Base-by-base conservation (phyloP, 2,888 invertebrate genomes). In the Epsilonema sp. region DNA sequence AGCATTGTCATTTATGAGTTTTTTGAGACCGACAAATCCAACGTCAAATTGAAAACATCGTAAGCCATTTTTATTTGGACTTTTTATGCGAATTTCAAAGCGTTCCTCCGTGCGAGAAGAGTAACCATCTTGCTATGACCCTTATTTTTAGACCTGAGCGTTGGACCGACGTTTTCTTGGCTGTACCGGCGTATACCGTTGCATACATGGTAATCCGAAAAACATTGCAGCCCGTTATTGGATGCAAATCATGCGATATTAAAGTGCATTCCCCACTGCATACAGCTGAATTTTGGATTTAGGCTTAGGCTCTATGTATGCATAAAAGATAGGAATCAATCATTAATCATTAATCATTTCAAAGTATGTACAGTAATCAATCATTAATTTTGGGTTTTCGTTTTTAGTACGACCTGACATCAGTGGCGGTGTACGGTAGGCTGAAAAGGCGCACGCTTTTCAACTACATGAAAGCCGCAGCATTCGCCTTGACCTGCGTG, bases 381-480 rank as follows among this genome's bases (percentile, higher is more conserved):
- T 31, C 16, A 16, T 31, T 13, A 31, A 31, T 31, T 31, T 31
- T 31, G 31, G 31, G 31, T 31, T 31, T 31, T 31, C 11, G 16
- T 13, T 31, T 22, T 42, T 8, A 23, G 46, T 46, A 41, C 42
- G 46, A 46, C 37, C 21, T 46, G n/a, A 11, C 16, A 3, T 41
- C 46, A 3, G 37, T 46, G 4, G 46, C 46, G 2, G 46, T 46
- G 16, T 46, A 46, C 37, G 46, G 46, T 22, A 38, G 46, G 19
- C 21, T 46, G 16, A 21, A 37, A 24, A 2, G n/a, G 2, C 31
- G 46, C 2, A n/a, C 24, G 3, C 31, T 42, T 19, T 24, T 13
- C 19, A 21, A 23, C 3, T 46, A 26, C 24, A 26, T 40, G 25
- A 42, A 41, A 16, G 23, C 41, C 11, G 21, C 36, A 20, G 23